A percentile compares a stretch with the other conserved stretches of the same genome.
Evolutionary conservation across 2,113 vertebrate genomes (phyloP).

Genomic region (Amphiprion ocellaris): DNA sequence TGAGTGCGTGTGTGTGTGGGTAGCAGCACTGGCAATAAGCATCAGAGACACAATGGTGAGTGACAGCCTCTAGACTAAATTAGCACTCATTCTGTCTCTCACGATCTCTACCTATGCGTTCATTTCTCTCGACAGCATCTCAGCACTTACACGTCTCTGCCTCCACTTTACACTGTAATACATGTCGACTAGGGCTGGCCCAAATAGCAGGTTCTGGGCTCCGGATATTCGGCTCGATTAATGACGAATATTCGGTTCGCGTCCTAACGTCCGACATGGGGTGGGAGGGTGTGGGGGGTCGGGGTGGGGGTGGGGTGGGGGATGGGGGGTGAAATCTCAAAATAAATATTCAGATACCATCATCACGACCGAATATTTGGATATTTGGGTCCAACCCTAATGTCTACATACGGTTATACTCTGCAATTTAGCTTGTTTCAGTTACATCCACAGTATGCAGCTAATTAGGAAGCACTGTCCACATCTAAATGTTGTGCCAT

Average conservation of each 20-base stretch:
- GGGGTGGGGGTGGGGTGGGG: no score
- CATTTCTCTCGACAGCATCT: conserved; percentile 21
- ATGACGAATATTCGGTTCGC: no score
- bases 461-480: not conserved
- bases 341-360: no score
- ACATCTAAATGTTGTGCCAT: not conserved
- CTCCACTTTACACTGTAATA: not conserved
- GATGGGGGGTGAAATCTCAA: no score
- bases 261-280: no score
- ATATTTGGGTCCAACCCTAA: no score
- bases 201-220: no score
- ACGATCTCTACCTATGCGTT: not conserved
- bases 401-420: not conserved
- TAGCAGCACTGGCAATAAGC: conserved; percentile 24
- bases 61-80: conserved; percentile 50
- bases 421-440: not conserved
- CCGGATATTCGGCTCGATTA: no score
- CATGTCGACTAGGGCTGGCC: not conserved
- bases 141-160: not conserved
- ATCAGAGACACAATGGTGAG: conserved; percentile 34
- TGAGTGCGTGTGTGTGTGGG: not conserved
- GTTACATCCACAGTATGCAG: not conserved
- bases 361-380: no score
- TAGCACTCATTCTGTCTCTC: conserved; percentile 43
- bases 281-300: no score